A percentile compares a stretch with the other conserved stretches of the same genome.
Conservation (phyloP, 2,888 invertebrate genomes). For the Sipunculus nudus region DNA sequence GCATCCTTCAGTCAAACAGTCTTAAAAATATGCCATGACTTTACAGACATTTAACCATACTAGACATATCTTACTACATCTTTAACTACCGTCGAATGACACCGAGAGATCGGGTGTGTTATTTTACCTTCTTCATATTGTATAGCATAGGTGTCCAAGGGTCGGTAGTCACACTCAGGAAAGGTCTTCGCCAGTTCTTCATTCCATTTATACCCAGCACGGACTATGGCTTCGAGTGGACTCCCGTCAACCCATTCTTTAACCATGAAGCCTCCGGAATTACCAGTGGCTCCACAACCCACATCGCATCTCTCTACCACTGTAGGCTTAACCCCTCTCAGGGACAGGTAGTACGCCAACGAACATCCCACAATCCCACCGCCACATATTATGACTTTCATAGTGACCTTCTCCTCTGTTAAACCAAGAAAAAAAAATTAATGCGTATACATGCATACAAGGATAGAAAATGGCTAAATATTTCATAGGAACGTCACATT, state of each 20-base stretch:
- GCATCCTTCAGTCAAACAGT: too few species aligned
- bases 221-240: conserved; percentile 24
- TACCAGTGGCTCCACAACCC: conserved; percentile 44
- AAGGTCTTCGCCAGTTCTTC: conserved; percentile 29
- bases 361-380: conserved; percentile 90
- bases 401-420: too few species aligned
- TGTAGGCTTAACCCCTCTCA: conserved; percentile 73
- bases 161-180: conserved; percentile 21
- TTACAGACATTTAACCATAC: too few species aligned
- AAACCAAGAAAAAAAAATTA: too few species aligned
- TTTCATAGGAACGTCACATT: too few species aligned
- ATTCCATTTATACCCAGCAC: conserved; percentile 39
- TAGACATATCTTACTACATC: too few species aligned
- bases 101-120: too few species aligned
- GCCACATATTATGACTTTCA: conserved; percentile 86
- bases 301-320: conserved; percentile 32
- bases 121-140: conserved; percentile 16
- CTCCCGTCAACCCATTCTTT: conserved; percentile 32
- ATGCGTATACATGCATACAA: too few species aligned
- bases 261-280: conserved; percentile 37
- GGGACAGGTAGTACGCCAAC: conserved; percentile 86
- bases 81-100: too few species aligned
- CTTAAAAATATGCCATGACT: too few species aligned
- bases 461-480: too few species aligned
- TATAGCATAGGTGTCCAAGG: conserved; percentile 25